Base-by-base conservation (phyloP, 2,888 invertebrate genomes). In the Parthenolecanium corni region DNA sequence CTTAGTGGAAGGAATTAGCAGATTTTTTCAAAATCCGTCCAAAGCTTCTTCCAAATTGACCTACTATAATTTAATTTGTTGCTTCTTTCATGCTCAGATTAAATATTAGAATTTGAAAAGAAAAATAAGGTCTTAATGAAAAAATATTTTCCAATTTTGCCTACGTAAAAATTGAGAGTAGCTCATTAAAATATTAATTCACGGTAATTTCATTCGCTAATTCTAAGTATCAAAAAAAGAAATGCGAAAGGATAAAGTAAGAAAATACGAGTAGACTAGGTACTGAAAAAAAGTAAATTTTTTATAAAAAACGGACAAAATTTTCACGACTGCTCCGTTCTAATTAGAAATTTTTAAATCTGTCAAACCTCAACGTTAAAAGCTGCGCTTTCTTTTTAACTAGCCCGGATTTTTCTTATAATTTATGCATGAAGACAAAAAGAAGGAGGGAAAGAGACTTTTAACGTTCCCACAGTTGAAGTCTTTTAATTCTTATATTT, bases 401-500 rank as follows among this genome's bases (percentile, higher is more conserved):
- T 23, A 49, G 58, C 25, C 47, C 47, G 58, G 58, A 58, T 58
- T 58, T 58, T 46, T 25, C 49, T 44, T 58, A 58, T 58, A 58
- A 58, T 47, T 58, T 58, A 58, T 58, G 58, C 44, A 58, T 58
- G 58, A 47, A 58, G 47, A 46, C 46, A 25, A 58, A 58, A 58
- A 46, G 49, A 21, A 49, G 49, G 49, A 31, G 31, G 31, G 31
- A 31, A 31, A 31, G 47, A 58, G 58, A 58, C 58, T 58, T 58
- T 49, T 58, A 58, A 58, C 47, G 58, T 46, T 58, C 49, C 58
- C 58, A 46, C 58, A 58, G 58, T 58, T 58, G 46, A 58, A 58
- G 58, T 58, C 58, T 58, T 58, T 58, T 58, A 58, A 58, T 58
- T 58, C 47, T 58, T 58, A 58, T n/a, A n/a, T n/a, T n/a, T 58